Conservation (phyloP, 2,113 vertebrate species). For the Ornithorhynchus anatinus region DNA sequence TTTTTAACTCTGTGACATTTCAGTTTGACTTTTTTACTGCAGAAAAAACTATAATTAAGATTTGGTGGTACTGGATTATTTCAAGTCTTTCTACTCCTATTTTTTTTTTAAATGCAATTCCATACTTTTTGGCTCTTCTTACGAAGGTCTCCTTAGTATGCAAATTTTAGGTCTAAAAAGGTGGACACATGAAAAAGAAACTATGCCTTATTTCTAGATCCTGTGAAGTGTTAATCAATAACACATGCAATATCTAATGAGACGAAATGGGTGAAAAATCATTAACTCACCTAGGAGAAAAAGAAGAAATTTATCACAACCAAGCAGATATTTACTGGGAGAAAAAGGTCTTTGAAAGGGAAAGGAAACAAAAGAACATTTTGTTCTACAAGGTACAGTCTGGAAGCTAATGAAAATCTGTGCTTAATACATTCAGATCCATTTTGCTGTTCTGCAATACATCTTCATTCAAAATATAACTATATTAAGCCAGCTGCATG, state of each 20-base stretch:
- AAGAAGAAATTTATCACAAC: not conserved
- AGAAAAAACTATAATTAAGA: not conserved
- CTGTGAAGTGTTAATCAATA: not conserved
- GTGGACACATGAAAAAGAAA: not conserved
- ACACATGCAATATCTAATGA: too few relatives aligned
- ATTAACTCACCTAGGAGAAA: not conserved
- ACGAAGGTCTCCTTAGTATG: not conserved
- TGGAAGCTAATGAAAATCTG: not conserved
- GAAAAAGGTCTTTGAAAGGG: not conserved
- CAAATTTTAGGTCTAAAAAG: not conserved
- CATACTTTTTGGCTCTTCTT: not conserved
- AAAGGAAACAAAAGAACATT: not conserved
- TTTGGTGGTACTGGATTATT: not conserved
- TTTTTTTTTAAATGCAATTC: not conserved
- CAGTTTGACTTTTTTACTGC: conserved; percentile 1
- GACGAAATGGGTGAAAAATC: not conserved
- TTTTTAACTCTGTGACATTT: too few relatives aligned
- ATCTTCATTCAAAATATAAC: conserved; percentile 19
- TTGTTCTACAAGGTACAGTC: not conserved
- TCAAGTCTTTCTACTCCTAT: not conserved
- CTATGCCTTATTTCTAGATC: not conserved
- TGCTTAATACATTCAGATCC: not conserved
- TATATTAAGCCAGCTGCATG: not conserved
- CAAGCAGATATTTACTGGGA: conserved; percentile 22
- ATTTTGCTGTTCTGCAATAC: conserved; percentile 4